Evolutionary conservation across 2,113 vertebrate species (phyloP), one percentile per base, ranked within the genome.

Genomic region (Pantherophis guttatus): DNA sequence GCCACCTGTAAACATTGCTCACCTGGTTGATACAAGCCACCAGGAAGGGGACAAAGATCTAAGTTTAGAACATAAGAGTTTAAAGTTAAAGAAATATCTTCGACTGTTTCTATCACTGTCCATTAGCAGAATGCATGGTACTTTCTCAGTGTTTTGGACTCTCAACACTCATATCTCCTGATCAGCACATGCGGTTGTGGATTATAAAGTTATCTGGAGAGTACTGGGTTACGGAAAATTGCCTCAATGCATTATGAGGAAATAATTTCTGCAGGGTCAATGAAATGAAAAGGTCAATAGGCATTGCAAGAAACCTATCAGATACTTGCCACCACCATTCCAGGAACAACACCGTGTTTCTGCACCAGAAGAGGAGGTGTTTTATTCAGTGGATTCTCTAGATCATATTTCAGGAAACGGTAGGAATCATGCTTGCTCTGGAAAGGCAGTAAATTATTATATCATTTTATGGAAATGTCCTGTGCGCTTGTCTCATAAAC

Each of bases 251-350:
- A 50, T 58, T 54, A 55, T 88, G 6, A 50, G 55, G 33, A 17
- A 13, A 39, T 3, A 55, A 15, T 55, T 62, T 55, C 26, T 17
- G 70, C 12, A 26, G 12, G 23, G 29, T 57, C 8, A 50, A 9
- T 58, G 58, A 88, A 58, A 50, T 44, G 54, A 91, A 91, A 48
- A 11, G 39, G 39, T 24, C 24, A 89, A 62, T 50, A 57, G 85
- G 5, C n/a, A 29, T 59, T 39, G 21, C 65, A 88, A 87, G 29
- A n/a, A 52, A 53, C 17, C 13, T 26, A 62, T 55, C 48, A 65
- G 39, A 26, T 0, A 91, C 96, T 96, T 95, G 97, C 97, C 95
- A 97, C 94, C 54, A 97, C 21, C 95, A 96, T 97, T 23, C 96
- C 96, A 0, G 70, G 95, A 19, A 93, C 21, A 81, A 97, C 95